A percentile compares a stretch with the other conserved stretches of the same genome.
These are phyloP conservation scores for Chlorodrepanis virens DNA, from an alignment of 2,113 vertebrate species.

Conservation along the genomic window DNA sequence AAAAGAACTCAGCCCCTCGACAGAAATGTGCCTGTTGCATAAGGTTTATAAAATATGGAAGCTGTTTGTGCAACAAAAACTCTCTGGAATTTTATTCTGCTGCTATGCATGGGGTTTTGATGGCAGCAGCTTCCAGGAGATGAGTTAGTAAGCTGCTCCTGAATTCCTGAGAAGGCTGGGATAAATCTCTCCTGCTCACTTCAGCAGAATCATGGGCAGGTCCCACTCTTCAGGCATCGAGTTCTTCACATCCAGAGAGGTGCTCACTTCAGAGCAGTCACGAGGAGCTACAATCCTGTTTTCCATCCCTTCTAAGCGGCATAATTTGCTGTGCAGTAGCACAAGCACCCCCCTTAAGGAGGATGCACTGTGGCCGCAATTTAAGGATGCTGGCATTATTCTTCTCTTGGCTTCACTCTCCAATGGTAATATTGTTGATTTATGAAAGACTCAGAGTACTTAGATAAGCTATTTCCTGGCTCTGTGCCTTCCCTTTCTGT, in stretches of 20 bases:
- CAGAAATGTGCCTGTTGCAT: not conserved
- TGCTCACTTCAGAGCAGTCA: not conserved
- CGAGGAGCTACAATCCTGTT: not conserved
- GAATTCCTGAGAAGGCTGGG: not conserved
- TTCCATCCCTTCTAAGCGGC: not conserved
- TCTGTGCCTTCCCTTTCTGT: not conserved
- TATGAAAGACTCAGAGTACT: constrained; percentile 13
- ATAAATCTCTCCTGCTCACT: not conserved
- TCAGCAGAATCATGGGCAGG: not conserved
- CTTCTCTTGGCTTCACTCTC: not conserved
- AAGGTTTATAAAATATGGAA: not conserved
- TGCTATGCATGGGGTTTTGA: not conserved
- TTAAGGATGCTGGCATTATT: not conserved
- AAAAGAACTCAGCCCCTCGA: not conserved
- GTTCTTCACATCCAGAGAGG: not conserved
- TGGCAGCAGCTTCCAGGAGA: not conserved
- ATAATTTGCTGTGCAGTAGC: not conserved
- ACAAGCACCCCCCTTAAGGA: not conserved
- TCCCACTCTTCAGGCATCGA: not conserved
- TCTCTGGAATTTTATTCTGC: not conserved
- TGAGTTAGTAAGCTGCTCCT: not conserved
- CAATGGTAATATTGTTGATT: constrained; percentile 15
- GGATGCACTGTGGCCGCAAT: not conserved
- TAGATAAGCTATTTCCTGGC: constrained; percentile 37
- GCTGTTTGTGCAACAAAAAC: not conserved